A percentile compares a stretch with the other conserved stretches of the same genome.
Conservation (phyloP, 2,888 invertebrate species). For the Apamea monoglypha region DNA sequence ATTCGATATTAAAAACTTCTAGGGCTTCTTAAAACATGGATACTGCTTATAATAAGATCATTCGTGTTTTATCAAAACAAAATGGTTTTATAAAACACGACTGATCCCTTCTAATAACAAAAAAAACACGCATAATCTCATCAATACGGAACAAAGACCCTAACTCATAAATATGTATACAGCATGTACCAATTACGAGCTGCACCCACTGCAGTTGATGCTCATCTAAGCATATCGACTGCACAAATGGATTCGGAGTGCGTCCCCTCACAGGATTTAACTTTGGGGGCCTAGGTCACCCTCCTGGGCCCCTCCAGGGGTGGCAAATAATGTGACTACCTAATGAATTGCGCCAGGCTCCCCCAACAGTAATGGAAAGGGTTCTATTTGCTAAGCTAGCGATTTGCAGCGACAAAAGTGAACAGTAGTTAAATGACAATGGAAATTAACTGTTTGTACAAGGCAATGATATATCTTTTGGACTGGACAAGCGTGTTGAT, state of each 20-base stretch:
- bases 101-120: not conserved
- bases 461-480: slow-evolving; percentile 30
- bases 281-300: slow-evolving; percentile 78
- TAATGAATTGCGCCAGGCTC: slow-evolving; percentile 61
- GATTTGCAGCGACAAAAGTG: slow-evolving; percentile 26
- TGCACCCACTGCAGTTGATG: slow-evolving; percentile 66
- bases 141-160: slow-evolving; percentile 34
- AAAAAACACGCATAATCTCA: slow-evolving; percentile 17
- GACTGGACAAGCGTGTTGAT: slow-evolving; percentile 45
- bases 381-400: slow-evolving; percentile 49
- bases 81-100: not conserved
- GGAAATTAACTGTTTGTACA: slow-evolving; percentile 14
- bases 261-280: slow-evolving; percentile 73
- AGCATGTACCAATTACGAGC: slow-evolving; percentile 54
- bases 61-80: slow-evolving; percentile 19
- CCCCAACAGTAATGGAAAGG: slow-evolving; percentile 45
- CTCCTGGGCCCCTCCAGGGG: slow-evolving; percentile 74
- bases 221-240: slow-evolving; percentile 71
- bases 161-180: slow-evolving; percentile 38
- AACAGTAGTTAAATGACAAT: slow-evolving; percentile 33
- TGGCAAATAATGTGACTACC: slow-evolving; percentile 53
- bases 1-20: slow-evolving; percentile 34
- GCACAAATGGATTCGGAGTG: slow-evolving; percentile 68
- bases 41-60: not conserved
- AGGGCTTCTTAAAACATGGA: slow-evolving; percentile 36